A percentile compares a stretch with the other conserved stretches of the same genome.
Evolutionary conservation across 2,113 vertebrate species (phyloP).

Genomic region (Macaca nemestrina): DNA sequence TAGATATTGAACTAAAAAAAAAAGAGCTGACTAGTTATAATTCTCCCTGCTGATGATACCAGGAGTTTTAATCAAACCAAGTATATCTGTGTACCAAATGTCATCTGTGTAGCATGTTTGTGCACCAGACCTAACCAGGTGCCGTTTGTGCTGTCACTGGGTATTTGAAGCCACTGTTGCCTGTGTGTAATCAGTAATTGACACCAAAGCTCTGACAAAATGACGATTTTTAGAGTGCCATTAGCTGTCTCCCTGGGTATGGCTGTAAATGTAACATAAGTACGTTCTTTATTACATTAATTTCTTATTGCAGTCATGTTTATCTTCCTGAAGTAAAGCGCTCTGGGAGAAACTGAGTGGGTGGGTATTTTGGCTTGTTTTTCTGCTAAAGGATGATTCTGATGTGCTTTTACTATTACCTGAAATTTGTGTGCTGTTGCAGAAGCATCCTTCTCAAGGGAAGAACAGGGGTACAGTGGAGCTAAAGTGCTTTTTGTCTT

Average conservation of each 20-base stretch:
- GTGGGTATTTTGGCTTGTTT: constrained; percentile 59
- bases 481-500: constrained; percentile 4
- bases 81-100: constrained; percentile 48
- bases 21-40: constrained; percentile 25
- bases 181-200: constrained; percentile 70
- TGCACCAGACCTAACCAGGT: background rate
- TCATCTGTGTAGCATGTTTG: background rate
- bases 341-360: constrained; percentile 57
- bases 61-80: constrained; percentile 66
- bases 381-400: constrained; percentile 23
- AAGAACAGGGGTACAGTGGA: background rate
- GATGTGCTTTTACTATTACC: constrained; percentile 45
- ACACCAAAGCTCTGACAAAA: constrained; percentile 66
- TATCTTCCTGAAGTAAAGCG: constrained; percentile 61
- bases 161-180: constrained; percentile 69
- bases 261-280: constrained; percentile 65
- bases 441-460: constrained; percentile 39
- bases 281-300: constrained; percentile 57
- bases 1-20: constrained; percentile 56
- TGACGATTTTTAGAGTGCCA: constrained; percentile 65
- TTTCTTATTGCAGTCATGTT: constrained; percentile 49
- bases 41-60: constrained; percentile 48
- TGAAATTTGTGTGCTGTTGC: constrained; percentile 20
- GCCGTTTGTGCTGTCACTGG: constrained; percentile 51
- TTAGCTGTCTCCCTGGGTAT: constrained; percentile 57